Evolutionary conservation across 2,888 invertebrate species (phyloP).

Genomic region (Thyatira batis): DNA sequence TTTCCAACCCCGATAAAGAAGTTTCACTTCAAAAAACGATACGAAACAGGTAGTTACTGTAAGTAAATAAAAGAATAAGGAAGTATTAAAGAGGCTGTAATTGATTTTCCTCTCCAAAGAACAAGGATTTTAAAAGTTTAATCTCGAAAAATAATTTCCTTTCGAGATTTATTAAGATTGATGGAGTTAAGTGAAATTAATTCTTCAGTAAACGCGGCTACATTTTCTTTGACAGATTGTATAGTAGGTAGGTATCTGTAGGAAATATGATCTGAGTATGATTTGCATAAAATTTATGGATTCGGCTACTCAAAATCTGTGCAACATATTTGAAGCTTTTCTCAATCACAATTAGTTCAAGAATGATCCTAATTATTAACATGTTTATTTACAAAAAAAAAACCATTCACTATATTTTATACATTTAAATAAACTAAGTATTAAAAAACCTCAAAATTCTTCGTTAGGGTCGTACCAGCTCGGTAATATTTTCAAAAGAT

Average conservation of each 20-base stretch:
- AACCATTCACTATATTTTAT: no score
- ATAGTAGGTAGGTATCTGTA: background rate
- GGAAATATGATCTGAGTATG: background rate
- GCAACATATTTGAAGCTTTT: background rate
- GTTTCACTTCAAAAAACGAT: no score
- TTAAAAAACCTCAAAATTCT: constrained; percentile 29
- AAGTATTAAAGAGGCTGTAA: background rate
- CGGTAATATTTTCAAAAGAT: constrained; percentile 23
- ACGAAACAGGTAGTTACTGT: no score
- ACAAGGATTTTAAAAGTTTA: background rate
- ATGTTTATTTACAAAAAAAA: background rate
- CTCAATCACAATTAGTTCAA: background rate
- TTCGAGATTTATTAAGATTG: constrained; percentile 8
- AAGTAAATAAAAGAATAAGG: background rate
- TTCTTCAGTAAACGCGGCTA: constrained; percentile 4
- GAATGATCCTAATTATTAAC: background rate
- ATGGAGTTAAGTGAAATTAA: constrained; percentile 17
- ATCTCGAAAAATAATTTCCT: background rate
- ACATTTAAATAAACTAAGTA: background rate
- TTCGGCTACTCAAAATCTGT: background rate
- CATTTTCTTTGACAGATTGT: background rate
- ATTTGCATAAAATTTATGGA: background rate
- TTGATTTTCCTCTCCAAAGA: background rate
- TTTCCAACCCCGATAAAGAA: no score
- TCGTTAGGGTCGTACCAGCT: constrained; percentile 24